A percentile compares a stretch with the other conserved stretches of the same genome.
phyloP scores from a whole-genome alignment of 2,113 vertebrate species.

The Urocolius indicus region DNA sequence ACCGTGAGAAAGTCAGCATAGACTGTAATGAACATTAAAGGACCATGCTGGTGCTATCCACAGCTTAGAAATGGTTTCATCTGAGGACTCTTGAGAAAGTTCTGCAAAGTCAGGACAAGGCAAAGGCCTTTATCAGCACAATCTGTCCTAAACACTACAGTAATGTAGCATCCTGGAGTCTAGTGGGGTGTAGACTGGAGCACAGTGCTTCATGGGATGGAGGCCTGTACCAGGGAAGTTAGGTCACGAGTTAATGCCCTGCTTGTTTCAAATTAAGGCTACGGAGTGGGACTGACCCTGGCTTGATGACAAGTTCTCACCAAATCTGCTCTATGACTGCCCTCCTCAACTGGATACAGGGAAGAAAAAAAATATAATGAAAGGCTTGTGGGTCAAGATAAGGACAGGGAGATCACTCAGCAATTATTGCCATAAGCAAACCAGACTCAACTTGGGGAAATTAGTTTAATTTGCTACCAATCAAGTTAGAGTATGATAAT shows the following conservation, averaged over 20 bases:
- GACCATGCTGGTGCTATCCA: not conserved
- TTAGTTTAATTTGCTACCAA: not conserved
- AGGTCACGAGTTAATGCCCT: not conserved
- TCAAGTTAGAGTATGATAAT: not conserved
- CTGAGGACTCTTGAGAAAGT: not conserved
- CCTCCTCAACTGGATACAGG: not conserved
- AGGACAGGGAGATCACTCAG: not conserved
- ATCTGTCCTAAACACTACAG: not conserved
- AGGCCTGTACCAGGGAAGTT: not conserved
- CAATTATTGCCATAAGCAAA: not conserved
- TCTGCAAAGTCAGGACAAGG: not conserved
- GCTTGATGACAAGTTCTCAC: not conserved
- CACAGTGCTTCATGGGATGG: not conserved
- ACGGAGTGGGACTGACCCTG: not conserved
- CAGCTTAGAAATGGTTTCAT: not conserved
- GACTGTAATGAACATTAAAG: not conserved
- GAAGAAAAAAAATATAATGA: not conserved
- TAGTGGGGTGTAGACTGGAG: not conserved
- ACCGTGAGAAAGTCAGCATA: not conserved
- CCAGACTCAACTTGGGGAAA: not conserved
- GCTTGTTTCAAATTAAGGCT: not conserved
- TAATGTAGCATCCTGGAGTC: not conserved
- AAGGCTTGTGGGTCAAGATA: rapidly evolving
- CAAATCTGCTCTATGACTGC: not conserved
- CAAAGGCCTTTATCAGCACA: not conserved